Evolutionary conservation across 2,113 vertebrate species (phyloP).

Genomic region (Vidua macroura): DNA sequence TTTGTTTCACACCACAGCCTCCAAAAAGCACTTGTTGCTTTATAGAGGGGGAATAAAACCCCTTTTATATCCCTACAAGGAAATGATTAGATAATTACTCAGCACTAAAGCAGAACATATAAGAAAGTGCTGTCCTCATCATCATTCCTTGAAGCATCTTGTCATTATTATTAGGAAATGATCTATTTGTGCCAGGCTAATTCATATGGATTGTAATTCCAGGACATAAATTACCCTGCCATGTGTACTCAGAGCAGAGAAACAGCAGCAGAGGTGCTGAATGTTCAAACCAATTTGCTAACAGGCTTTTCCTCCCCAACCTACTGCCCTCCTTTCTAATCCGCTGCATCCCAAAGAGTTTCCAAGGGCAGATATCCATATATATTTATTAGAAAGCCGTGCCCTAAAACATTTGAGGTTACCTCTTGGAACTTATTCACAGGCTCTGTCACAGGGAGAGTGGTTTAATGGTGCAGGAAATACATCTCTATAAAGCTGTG

Average conservation of each 20-base stretch:
- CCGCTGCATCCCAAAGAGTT: background rate
- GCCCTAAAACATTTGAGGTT: conserved; percentile 5
- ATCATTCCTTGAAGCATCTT: conserved; percentile 47
- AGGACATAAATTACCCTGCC: conserved; percentile 41
- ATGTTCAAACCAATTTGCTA: background rate
- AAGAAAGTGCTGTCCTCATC: conserved; percentile 15
- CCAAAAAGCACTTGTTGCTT: background rate
- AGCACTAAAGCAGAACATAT: conserved; percentile 11
- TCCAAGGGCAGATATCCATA: background rate
- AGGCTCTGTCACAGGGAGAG: background rate
- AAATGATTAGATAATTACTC: conserved; percentile 22
- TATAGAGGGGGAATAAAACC: background rate
- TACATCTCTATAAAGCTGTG: background rate
- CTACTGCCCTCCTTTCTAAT: background rate
- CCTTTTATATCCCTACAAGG: background rate
- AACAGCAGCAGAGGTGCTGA: conserved; percentile 1
- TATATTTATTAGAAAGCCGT: background rate
- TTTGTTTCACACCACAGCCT: background rate
- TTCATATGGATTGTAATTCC: conserved; percentile 53
- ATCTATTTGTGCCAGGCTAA: conserved; percentile 48
- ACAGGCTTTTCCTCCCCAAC: background rate
- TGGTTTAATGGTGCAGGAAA: conserved; percentile 49
- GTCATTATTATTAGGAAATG: conserved; percentile 37
- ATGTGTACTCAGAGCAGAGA: background rate
- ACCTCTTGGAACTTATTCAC: background rate